Base-by-base conservation (phyloP, 2,113 vertebrate species). In the Spea bombifrons region DNA sequence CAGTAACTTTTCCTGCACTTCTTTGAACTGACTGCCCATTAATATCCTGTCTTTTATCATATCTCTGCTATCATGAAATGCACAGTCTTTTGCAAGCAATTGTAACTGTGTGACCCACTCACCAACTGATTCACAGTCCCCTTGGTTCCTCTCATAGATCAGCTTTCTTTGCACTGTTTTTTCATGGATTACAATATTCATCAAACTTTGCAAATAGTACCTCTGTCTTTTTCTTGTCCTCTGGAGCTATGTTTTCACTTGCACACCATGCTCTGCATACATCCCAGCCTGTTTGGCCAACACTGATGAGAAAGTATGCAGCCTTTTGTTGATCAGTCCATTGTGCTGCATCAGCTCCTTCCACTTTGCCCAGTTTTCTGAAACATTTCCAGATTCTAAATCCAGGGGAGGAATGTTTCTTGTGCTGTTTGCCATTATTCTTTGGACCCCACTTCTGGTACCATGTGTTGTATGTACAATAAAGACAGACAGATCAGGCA, bases 171-270 rank as follows among this genome's bases (percentile, higher is more conserved):
- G 59, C 59, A 63, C 59, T 63, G 59, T 63, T 63, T 10, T 63
- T 63, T 4, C 13, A 5, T 63, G 8, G 59, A 16, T 63, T 63
- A 16, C 59, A 63, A 13, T 63, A 63, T 63, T 5, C 59, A 5
- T 63, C 59, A 63, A 63, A 63, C 59, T 63, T 63, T 63, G 59
- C 59, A 63, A 63, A n/a, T n/a, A n/a, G n/a, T n/a, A n/a, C n/a
- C n/a, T n/a, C n/a, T n/a, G n/a, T n/a, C n/a, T n/a, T n/a, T 16
- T 63, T 63, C n/a, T 63, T 63, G 59, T 63, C 59, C 59, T 63
- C 59, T 63, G 5, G 5, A 63, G 59, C 13, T 8, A 63, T 10
- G 8, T 63, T 4, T 63, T 13, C 59, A 63, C 59, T 63, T 63
- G 59, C 59, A 10, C n/a, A 16, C 59, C 59, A 63, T 63, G 59